Conservation (phyloP, 2,888 invertebrate genomes). For the Ditula angustiorana region DNA sequence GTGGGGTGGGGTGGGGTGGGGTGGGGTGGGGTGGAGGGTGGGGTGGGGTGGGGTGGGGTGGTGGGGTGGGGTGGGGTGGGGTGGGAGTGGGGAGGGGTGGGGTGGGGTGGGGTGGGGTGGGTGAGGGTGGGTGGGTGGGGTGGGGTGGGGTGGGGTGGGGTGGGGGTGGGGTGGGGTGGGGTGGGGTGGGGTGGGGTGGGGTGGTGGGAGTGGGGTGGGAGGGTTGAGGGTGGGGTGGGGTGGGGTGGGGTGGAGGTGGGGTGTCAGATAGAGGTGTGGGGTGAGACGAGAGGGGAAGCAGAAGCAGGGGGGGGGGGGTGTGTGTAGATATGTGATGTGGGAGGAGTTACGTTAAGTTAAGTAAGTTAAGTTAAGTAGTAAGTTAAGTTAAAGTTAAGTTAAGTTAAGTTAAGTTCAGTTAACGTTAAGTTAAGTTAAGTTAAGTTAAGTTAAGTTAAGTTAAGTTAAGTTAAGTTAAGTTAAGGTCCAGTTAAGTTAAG, state of each 20-base stretch:
- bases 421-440: slow-evolving; percentile 34
- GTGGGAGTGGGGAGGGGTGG: neutral
- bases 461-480: slow-evolving; percentile 26
- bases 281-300: neutral
- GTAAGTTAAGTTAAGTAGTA: neutral
- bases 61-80: neutral
- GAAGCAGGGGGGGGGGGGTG: too few species aligned
- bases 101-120: neutral
- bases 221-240: neutral
- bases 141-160: too few species aligned
- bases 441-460: slow-evolving; percentile 40
- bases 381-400: slow-evolving; percentile 20
- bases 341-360: neutral
- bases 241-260: neutral
- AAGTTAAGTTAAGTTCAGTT: slow-evolving; percentile 24
- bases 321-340: neutral
- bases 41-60: neutral
- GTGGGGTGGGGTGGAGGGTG: neutral
- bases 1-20: neutral
- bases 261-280: neutral
- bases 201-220: neutral
- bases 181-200: too few species aligned
- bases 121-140: neutral
- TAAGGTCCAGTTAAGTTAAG: slow-evolving; percentile 25
- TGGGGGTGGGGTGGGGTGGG: too few species aligned